Evolutionary conservation across 2,113 vertebrate genomes (phyloP), one percentile per base, ranked within the genome.

Genomic region (Pholis gunnellus): DNA sequence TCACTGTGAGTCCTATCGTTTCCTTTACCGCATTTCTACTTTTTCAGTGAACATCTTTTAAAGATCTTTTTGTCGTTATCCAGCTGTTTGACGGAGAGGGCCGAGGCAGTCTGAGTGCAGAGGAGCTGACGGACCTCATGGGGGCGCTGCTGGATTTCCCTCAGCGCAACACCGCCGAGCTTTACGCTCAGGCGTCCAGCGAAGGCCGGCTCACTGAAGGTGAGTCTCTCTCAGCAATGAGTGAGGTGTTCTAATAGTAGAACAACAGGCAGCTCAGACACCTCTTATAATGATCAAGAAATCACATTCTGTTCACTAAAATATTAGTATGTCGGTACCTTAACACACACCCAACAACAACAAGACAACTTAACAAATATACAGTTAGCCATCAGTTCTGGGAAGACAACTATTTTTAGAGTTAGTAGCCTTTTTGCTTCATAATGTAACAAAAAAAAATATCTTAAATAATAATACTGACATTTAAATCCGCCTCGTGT

Each of bases 41-140:
- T 34, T 34, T 34, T 34, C 34, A 34, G 34, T 34, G 5, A 34
- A 34, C 34, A 34, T 34, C 34, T 34, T 34, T 4, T 34, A 34
- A 34, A 34, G n/a, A n/a, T n/a, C n/a, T n/a, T n/a, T n/a, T n/a
- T 34, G 34, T 59, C 27, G 6, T 40, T 1, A 0, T 44, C 0
- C 86, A 96, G 95, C 46, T 94, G 75, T 95, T 89, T 66, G 93
- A 94, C 72, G 17, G 38, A 1, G 90, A 93, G 0, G n/a, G 64
- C 44, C 76, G 60, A 13, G 94, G 94, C 42, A 88, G 89, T 2
- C 87, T 96, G 70, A 88, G 48, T 73, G 88, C 81, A 69, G 84
- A 61, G 61, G 91, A 95, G 72, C 84, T 96, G 40, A 87, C 91
- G 0, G 79, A 36, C 79, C 93, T 96, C 69, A 95, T 96, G 94